Base-by-base conservation (phyloP, 2,113 vertebrate genomes). In the Otolemur garnettii region DNA sequence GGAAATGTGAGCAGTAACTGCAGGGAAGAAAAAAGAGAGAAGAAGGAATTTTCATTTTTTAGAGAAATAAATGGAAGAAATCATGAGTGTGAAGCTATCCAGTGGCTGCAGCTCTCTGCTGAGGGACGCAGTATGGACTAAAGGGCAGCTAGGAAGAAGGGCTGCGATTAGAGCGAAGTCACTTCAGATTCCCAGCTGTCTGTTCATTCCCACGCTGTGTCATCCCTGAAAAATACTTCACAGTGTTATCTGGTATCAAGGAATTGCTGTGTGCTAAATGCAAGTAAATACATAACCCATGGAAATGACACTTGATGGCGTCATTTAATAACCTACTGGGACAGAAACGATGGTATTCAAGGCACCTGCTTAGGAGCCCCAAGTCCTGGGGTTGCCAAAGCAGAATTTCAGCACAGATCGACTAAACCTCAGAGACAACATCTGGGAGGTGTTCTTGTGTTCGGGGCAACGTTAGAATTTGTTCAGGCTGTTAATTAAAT, bases 391-490 rank as follows among this genome's bases (percentile, higher is more conserved):
- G 4, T 38, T n/a, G 22, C 7, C 53, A 17, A 64, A 53, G 6
- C 4, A 60, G 4, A 14, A 26, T 59, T 68, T 18, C 15, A 75
- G 1, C 24, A 50, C 2, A 19, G 4, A 45, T 12, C 4, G 14
- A 42, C 7, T 2, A 12, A 33, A 50, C 9, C 4, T 8, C 1
- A 77, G n/a, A 42, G 3, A 0, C 12, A 59, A 5, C 14, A 4
- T n/a, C 9, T 71, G 77, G 15, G 62, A n/a, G 8, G 64, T 28
- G 11, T 19, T 80, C 35, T 45, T 30, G 17, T 3, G 7, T 6
- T 42, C 3, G 2, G 10, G 15, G 24, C 4, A 38, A 6, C 12
- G 1, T 17, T 60, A 26, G 19, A 66, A 13, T 79, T 75, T 35
- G 0, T 26, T 33, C 24, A 74, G 55, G 55, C 15, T 2, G 33